phyloP scores from a whole-genome alignment of 2,113 vertebrate genomes.

The Elaphurus davidianus region DNA sequence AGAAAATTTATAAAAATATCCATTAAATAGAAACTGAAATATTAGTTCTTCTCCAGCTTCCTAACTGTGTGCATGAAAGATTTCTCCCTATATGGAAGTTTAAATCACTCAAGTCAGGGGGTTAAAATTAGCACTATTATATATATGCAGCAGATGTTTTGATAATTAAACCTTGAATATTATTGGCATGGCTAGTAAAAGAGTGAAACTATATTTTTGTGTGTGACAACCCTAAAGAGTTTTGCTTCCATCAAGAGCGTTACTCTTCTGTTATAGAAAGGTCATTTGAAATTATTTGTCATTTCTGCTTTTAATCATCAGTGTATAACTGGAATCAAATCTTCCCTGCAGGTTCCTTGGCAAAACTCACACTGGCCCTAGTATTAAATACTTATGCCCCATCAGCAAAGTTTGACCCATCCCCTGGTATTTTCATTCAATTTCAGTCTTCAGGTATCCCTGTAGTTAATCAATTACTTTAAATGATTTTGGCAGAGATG shows the following conservation, averaged over 20 bases:
- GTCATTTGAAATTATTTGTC: background rate
- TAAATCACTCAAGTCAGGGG: background rate
- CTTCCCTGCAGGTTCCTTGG: background rate
- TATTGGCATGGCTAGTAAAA: background rate
- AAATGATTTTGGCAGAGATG: background rate
- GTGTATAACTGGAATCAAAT: background rate
- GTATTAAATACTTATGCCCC: background rate
- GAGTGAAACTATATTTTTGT: background rate
- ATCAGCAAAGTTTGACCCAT: background rate
- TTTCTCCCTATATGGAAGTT: background rate
- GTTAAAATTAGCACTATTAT: background rate
- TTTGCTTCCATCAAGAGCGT: background rate
- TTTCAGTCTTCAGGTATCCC: background rate
- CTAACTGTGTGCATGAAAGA: background rate
- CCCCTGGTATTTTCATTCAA: background rate
- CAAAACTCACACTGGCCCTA: background rate
- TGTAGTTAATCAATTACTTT: slow-evolving; percentile 7
- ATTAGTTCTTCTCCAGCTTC: background rate
- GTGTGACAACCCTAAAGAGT: background rate
- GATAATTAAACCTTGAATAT: background rate
- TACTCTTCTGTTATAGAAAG: background rate
- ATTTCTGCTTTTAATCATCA: background rate
- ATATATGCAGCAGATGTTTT: background rate
- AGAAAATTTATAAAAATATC: background rate
- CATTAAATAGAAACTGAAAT: background rate